Evolutionary conservation across 2,888 invertebrate genomes (phyloP).

Genomic region (Anticlea derivata): DNA sequence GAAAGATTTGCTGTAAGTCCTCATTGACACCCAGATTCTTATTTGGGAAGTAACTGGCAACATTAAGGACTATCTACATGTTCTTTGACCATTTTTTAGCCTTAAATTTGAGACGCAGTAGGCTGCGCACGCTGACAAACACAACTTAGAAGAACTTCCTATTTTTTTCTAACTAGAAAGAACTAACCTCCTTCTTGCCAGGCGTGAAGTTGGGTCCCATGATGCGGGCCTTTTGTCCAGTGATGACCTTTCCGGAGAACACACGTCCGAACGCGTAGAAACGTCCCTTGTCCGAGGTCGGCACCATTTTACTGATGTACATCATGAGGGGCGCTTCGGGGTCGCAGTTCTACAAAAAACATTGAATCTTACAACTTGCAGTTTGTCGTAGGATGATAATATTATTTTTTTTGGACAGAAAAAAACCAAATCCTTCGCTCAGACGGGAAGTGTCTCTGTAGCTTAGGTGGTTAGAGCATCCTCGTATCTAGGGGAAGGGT

Average conservation of each 20-base stretch:
- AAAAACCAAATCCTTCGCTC: no score
- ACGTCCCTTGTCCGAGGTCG: constrained; percentile 99
- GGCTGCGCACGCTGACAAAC: no score
- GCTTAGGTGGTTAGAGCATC: no score
- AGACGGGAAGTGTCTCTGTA: no score
- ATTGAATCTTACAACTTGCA: no score
- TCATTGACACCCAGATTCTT: constrained; percentile 35
- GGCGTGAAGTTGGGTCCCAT: constrained; percentile 99
- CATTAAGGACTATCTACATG: constrained; percentile 14
- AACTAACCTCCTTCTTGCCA: constrained; percentile 94
- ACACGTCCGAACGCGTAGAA: constrained; percentile 99
- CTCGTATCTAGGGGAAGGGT: no score
- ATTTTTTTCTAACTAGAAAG: neutral
- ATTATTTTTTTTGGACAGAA: no score
- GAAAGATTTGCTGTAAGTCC: constrained; percentile 74
- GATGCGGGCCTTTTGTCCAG: constrained; percentile 97
- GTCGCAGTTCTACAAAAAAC: constrained; percentile 89
- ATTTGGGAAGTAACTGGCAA: constrained; percentile 17
- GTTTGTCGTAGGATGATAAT: no score
- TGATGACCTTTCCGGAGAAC: constrained; percentile 97
- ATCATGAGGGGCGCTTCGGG: constrained; percentile 99
- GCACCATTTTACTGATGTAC: constrained; percentile 99
- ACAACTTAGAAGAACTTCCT: no score
- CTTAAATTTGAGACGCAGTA: no score
- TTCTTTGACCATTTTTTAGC: no score